These are phyloP conservation scores for Leucozona laternaria DNA, from an alignment of 2,888 invertebrate genomes.

Conservation along the genomic window DNA sequence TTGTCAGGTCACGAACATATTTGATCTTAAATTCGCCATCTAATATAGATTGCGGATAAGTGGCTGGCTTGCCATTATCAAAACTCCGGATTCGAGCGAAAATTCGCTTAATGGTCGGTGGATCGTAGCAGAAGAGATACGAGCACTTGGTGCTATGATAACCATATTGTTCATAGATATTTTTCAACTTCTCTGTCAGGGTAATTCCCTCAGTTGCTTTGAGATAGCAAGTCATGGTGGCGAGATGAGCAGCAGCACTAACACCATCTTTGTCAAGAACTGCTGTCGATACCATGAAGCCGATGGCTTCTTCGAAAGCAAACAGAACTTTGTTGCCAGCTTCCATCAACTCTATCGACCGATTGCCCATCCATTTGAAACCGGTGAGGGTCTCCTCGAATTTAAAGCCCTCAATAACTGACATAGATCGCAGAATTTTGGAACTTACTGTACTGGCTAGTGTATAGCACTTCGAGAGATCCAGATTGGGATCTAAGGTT, in stretches of 20 bases:
- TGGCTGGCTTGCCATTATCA: conserved; percentile 81
- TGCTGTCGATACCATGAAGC: conserved; percentile 95
- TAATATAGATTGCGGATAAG: conserved; percentile 90
- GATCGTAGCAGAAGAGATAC: conserved; percentile 94
- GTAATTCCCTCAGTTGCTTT: conserved; percentile 85
- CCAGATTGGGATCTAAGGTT: conserved; percentile 83
- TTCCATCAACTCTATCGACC: conserved; percentile 88
- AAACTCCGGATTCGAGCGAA: conserved; percentile 93
- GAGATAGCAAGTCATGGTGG: conserved; percentile 90
- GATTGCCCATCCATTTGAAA: conserved; percentile 99
- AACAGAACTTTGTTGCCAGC: conserved; percentile 92
- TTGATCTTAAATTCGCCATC: conserved; percentile 87
- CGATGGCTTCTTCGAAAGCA: conserved; percentile 99
- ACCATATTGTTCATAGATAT: conserved; percentile 93
- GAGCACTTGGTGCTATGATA: conserved; percentile 94
- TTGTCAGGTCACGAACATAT: conserved; percentile 93
- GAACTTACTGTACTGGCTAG: conserved; percentile 98
- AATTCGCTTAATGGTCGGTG: conserved; percentile 88
- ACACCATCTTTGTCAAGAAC: conserved; percentile 99
- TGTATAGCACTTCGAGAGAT: conserved; percentile 89
- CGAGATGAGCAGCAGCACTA: conserved; percentile 92
- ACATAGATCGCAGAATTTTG: conserved; percentile 94
- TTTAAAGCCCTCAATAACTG: conserved; percentile 90
- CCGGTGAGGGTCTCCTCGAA: conserved; percentile 97
- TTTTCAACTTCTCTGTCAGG: conserved; percentile 87